A percentile compares a stretch with the other conserved stretches of the same genome.
These are phyloP conservation scores for Novumbra hubbsi DNA, from an alignment of 2,797 vertebrate genomes.

Conservation along the genomic window DNA sequence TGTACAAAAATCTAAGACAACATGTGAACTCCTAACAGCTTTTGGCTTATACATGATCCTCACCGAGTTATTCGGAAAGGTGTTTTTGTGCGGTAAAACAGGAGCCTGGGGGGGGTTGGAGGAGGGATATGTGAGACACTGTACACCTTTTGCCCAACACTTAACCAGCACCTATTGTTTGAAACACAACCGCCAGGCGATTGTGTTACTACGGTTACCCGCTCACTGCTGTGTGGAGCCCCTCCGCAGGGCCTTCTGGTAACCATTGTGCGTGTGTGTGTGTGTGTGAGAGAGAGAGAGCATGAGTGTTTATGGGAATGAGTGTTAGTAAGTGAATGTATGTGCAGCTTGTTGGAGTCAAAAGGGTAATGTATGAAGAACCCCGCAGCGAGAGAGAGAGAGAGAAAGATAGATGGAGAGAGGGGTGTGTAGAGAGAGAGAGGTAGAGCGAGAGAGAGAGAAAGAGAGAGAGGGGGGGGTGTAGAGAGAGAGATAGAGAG, in stretches of 20 bases:
- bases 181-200: conserved; percentile 60
- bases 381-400: conserved; percentile 4
- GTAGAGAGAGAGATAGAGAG: too few species aligned
- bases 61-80: conserved; percentile 21
- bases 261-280: not conserved
- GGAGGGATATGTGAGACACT: conserved; percentile 37
- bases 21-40: conserved; percentile 3
- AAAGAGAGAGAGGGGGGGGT: too few species aligned
- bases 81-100: conserved; percentile 41
- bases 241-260: conserved; percentile 51
- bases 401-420: too few species aligned
- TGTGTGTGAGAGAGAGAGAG: not conserved
- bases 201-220: conserved; percentile 67
- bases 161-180: conserved; percentile 67
- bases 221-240: conserved; percentile 45
- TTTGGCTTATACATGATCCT: conserved; percentile 47
- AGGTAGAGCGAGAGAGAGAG: too few species aligned
- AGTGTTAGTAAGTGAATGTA: not conserved
- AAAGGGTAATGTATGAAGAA: conserved; percentile 69
- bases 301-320: not conserved
- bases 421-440: too few species aligned
- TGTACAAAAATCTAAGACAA: too few species aligned
- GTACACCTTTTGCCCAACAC: conserved; percentile 52
- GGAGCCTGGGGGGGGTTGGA: conserved; percentile 34
- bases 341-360: conserved; percentile 27